phyloP scores from a whole-genome alignment of 2,797 vertebrate species.

The Hoplostethus mediterraneus region DNA sequence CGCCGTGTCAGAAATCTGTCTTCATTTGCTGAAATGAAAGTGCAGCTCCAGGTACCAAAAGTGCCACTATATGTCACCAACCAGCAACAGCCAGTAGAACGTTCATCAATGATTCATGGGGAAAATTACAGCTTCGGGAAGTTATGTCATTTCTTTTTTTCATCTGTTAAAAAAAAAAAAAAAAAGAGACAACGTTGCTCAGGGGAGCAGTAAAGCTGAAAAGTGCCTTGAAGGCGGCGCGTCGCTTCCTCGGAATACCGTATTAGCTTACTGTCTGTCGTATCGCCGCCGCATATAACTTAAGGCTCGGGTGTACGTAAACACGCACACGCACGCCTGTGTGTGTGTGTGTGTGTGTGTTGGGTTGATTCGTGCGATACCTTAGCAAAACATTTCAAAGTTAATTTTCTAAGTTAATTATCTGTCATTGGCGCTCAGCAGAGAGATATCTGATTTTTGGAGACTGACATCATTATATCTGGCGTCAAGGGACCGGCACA shows the following conservation, averaged over 20 bases:
- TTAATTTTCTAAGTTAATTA: slow-evolving; percentile 65
- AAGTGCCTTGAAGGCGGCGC: slow-evolving; percentile 52
- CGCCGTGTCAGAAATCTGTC: slow-evolving; percentile 60
- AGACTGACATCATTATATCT: slow-evolving; percentile 61
- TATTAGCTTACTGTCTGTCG: slow-evolving; percentile 21
- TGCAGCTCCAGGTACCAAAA: slow-evolving; percentile 35
- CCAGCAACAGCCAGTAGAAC: slow-evolving; percentile 37
- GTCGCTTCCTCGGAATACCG: slow-evolving; percentile 26
- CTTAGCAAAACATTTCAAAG: slow-evolving; percentile 49
- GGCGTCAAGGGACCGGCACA: slow-evolving; percentile 50
- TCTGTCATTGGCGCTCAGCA: slow-evolving; percentile 45
- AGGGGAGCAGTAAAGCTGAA: slow-evolving; percentile 53
- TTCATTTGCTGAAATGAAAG: slow-evolving; percentile 71
- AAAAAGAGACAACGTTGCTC: slow-evolving; percentile 28
- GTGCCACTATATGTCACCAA: slow-evolving; percentile 48
- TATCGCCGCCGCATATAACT: slow-evolving; percentile 21
- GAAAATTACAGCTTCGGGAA: slow-evolving; percentile 61
- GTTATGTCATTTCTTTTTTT: slow-evolving; percentile 55
- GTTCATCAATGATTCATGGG: slow-evolving; percentile 74
- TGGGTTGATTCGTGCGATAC: slow-evolving; percentile 16
- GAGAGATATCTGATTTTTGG: slow-evolving; percentile 52
- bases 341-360: not conserved
- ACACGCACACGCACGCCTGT: slow-evolving; percentile 12
- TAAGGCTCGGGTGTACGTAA: slow-evolving; percentile 3
- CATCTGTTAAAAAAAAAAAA: slow-evolving; percentile 29